Evolutionary conservation across 2,113 vertebrate genomes (phyloP).

Genomic region (Rhodinocichla rosea): DNA sequence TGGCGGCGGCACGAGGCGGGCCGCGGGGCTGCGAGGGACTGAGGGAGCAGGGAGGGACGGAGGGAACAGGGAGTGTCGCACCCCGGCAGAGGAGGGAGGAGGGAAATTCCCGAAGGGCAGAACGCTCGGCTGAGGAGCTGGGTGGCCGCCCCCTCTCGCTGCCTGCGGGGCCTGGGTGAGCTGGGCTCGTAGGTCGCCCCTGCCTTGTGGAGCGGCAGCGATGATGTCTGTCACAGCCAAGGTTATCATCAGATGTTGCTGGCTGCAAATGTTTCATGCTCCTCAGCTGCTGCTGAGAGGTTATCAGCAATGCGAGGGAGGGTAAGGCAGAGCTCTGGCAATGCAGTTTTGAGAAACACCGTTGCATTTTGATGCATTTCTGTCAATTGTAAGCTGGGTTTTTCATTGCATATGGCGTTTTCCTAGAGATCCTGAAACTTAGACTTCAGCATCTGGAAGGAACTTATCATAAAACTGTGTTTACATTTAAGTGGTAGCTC

Average conservation of each 20-base stretch:
- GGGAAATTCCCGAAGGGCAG: background rate
- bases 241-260: background rate
- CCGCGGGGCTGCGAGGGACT: accelerated
- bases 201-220: background rate
- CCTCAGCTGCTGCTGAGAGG: background rate
- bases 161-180: too few species aligned
- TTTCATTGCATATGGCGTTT: background rate
- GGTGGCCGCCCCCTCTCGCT: background rate
- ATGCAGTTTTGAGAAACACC: background rate
- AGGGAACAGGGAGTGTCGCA: background rate
- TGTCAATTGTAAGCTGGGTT: background rate
- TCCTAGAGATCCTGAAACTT: background rate
- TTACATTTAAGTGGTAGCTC: background rate
- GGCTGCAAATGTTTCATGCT: background rate
- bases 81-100: background rate
- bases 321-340: background rate
- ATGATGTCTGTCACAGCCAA: background rate
- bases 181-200: background rate
- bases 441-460: background rate
- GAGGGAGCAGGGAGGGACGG: background rate
- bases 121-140: background rate
- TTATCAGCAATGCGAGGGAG: background rate
- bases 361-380: background rate
- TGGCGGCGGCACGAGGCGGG: background rate
- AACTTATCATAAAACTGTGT: background rate